phyloP scores from a whole-genome alignment of 1,140 invertebrate genomes.

The Papilio dardanus region DNA sequence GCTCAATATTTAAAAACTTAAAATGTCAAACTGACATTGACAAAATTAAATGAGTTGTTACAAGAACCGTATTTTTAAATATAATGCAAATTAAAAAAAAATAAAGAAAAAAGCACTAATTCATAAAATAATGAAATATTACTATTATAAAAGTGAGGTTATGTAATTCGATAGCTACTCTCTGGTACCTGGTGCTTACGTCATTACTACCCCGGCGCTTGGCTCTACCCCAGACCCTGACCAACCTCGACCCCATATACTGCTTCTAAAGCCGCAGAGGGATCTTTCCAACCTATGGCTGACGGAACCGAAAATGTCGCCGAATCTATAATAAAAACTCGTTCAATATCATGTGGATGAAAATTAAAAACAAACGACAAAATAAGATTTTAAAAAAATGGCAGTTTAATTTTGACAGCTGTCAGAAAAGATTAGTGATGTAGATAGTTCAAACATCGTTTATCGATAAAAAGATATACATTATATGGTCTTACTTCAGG shows the following conservation, averaged over 20 bases:
- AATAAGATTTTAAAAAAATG: neutral
- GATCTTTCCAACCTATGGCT: constrained; percentile 16
- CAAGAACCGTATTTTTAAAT: too few relatives aligned
- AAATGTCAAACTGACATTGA: constrained; percentile 19
- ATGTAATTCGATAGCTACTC: constrained; percentile 16
- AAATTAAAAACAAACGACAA: constrained; percentile 23
- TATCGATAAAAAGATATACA: neutral
- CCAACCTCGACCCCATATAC: constrained; percentile 32
- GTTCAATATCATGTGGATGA: constrained; percentile 13
- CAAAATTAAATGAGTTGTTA: neutral
- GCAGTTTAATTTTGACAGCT: neutral
- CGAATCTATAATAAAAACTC: neutral
- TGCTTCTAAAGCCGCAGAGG: constrained; percentile 35
- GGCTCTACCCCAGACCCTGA: constrained; percentile 20
- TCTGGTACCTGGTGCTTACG: constrained; percentile 46
- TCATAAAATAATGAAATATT: neutral
- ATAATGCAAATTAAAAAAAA: neutral
- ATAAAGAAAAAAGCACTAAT: neutral
- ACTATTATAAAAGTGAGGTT: neutral
- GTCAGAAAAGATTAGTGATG: neutral
- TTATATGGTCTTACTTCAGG: neutral
- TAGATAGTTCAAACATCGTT: neutral
- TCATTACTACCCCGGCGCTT: constrained; percentile 39
- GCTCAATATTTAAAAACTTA: neutral
- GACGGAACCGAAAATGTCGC: neutral